Base-by-base conservation (phyloP, 37 sponge, comb jelly and placozoan genomes). In the Agelas oroides region DNA sequence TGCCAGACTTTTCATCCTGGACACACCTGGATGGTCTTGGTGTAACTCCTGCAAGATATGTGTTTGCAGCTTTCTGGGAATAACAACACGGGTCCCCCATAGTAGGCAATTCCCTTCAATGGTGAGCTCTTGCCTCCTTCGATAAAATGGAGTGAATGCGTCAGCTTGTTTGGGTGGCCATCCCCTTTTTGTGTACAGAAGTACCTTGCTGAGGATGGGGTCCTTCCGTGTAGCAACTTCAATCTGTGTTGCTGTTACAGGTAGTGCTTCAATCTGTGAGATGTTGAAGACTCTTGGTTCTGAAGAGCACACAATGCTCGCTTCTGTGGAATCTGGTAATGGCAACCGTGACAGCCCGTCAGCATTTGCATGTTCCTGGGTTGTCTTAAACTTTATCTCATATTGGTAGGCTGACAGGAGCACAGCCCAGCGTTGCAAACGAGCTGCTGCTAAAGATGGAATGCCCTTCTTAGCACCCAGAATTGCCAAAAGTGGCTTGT, bases 361-460 rank as follows among this genome's bases (percentile, higher is more conserved):
- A 6, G 82, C 91, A 73, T 90, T 86, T 19, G 65, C 65, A 70
- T 86, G 86, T 20, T 78, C 65, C 41, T 75, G 70, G 36, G 91
- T 90, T 15, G 60, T 40, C 76, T 62, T 55, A 70, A 76, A 90
- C 59, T 73, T n/a, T 6, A 90, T 85, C 38, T 58, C 40, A 27
- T 90, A 90, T 21, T 64, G 35, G 76, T 90, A 71, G 0, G 37
- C 75, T 2, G 74, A 30, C 21, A 90, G 69, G 17, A 53, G 25
- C 20, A 90, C n/a, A 21, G 86, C 86, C 86, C 81, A 85, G 32
- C 91, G 81, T 59, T 81, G 83, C 20, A 88, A 23, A 17, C 82
- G 5, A 20, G 76, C 79, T 20, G 79, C 74, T 25, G 75, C 70
- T 27, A 79, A 12, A 27, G 71, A 55, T 21, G 88, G 75, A 69